Evolutionary conservation across 1,140 invertebrate genomes (phyloP), one percentile per base, ranked within the genome.

Genomic region (Callitettix versicolor): DNA sequence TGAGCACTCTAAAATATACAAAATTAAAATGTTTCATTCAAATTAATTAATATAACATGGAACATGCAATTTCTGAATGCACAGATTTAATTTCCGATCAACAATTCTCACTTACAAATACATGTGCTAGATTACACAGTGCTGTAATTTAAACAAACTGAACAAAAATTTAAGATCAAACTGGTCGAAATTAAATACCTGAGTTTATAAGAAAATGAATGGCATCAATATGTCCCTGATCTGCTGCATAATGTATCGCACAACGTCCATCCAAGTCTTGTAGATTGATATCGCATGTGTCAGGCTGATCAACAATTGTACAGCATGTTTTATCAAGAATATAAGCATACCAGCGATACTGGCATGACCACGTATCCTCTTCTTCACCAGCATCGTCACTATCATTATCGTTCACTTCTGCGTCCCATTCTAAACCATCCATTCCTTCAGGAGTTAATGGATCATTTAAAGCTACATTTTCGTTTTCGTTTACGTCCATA

Each of bases 201-300:
- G 68, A 64, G 58, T 63, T 60, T 15, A 69, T 57, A 18, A 72
- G 63, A 30, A 68, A 48, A 22, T 65, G 52, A 0, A 79, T 68
- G 59, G 77, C 74, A 43, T 79, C 74, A 17, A 69, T 56, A 60
- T 76, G 69, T 0, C 75, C 77, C 53, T 72, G 71, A 42, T 71
- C 70, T 22, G 79, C 73, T 18, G 79, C 77, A 68, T 81, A 80
- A 65, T 81, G 79, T 41, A 81, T 55, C 1, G 78, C 75, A 43
- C 73, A 74, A 22, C 75, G 69, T 20, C 76, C 67, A 54, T 74
- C 71, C 3, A 67, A 65, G 67, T 81, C 79, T 38, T 73, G 67
- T 2, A 72, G 59, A 56, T 77, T 74, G 0, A 75, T 67, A 65
- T 77, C 73, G 43, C 56, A 61, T 42, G 56, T 24, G 34, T 30